A percentile compares a stretch with the other conserved stretches of the same genome.
Conservation (phyloP, 2,113 vertebrate species). For the Alosa alosa region DNA sequence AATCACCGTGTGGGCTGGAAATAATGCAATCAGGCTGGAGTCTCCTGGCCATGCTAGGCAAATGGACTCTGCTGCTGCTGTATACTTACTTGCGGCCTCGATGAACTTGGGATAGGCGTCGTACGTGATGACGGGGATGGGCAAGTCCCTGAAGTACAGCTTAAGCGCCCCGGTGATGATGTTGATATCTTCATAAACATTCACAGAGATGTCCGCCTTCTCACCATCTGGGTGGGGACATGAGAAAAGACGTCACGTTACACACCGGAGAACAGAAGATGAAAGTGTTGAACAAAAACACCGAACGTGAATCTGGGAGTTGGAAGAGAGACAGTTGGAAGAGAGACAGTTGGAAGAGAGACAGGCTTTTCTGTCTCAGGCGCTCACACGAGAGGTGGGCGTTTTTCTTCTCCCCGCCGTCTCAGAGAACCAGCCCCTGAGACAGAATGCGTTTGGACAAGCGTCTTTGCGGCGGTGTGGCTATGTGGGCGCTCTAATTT, state of each 20-base stretch:
- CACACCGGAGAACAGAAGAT: not conserved
- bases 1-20: conserved; percentile 1
- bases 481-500: not conserved
- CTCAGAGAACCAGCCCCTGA: not conserved
- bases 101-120: conserved; percentile 97
- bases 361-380: not conserved
- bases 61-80: not conserved
- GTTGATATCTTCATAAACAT: conserved; percentile 98
- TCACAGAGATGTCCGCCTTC: conserved; percentile 95
- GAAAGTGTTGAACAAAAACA: not conserved
- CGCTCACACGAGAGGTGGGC: not conserved
- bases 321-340: not conserved
- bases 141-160: conserved; percentile 98
- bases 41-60: not conserved
- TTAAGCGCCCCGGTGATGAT: conserved; percentile 98
- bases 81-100: conserved; percentile 89
- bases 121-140: conserved; percentile 96
- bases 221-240: conserved; percentile 84
- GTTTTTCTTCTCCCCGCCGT: not conserved
- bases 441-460: not conserved
- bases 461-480: not conserved
- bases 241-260: not conserved
- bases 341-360: not conserved
- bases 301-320: not conserved
- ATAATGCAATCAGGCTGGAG: not conserved